These are phyloP conservation scores for Mycetomoellerius zeteki DNA, from an alignment of 1,140 invertebrate genomes.

Conservation along the genomic window DNA sequence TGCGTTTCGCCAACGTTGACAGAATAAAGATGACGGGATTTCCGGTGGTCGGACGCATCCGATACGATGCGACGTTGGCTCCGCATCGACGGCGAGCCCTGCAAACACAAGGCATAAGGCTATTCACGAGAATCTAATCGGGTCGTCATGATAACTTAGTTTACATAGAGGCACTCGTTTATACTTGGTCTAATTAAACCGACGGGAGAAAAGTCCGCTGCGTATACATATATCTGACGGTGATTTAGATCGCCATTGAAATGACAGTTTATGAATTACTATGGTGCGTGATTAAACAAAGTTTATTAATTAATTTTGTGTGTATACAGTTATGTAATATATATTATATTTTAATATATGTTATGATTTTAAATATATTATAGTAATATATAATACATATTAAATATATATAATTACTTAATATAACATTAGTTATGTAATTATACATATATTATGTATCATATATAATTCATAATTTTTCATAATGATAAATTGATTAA, in stretches of 20 bases:
- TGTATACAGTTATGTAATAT: background rate
- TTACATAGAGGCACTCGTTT: constrained; percentile 64
- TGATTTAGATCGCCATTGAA: constrained; percentile 19
- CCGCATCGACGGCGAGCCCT: background rate
- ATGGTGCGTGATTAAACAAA: constrained; percentile 17
- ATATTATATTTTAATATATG: background rate
- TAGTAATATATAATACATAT: background rate
- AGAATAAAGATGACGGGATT: constrained; percentile 63
- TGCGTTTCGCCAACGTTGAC: constrained; percentile 45
- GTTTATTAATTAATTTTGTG: background rate
- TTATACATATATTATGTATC: background rate
- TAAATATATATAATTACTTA: background rate
- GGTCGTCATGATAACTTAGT: constrained; percentile 64
- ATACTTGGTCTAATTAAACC: constrained; percentile 57
- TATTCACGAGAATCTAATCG: constrained; percentile 61
- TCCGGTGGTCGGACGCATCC: constrained; percentile 39
- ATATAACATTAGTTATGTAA: background rate
- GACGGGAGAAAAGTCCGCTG: background rate
- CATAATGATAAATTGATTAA: background rate
- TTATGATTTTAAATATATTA: too few species aligned
- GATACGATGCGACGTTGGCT: constrained; percentile 4
- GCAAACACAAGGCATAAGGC: constrained; percentile 34
- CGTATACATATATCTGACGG: constrained; percentile 33
- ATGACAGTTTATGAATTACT: too few species aligned
- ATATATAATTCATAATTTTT: background rate